These are phyloP conservation scores for Myioborus melanocephalus DNA, from an alignment of 2,797 vertebrate species.

Conservation along the genomic window DNA sequence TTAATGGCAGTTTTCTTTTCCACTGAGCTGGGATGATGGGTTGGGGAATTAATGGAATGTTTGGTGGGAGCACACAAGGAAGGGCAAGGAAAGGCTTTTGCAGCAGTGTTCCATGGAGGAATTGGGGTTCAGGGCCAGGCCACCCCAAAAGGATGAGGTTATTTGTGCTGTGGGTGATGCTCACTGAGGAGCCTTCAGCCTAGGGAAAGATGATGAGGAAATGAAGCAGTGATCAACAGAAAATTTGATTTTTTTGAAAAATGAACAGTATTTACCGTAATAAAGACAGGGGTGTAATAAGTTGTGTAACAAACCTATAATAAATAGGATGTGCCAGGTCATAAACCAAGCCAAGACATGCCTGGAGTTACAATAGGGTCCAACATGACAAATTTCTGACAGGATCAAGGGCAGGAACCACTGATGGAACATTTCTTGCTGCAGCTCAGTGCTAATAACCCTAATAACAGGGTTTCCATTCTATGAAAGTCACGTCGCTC, in stretches of 20 bases:
- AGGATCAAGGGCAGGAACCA: background rate
- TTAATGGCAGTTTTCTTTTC: background rate
- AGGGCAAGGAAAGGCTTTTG: background rate
- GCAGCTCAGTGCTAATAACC: background rate
- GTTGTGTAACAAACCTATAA: background rate
- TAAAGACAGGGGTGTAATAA: background rate
- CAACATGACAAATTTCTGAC: background rate
- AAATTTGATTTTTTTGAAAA: background rate
- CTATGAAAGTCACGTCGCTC: background rate
- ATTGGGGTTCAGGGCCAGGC: fast-evolving
- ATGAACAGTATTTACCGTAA: background rate
- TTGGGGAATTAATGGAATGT: background rate
- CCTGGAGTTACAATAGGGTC: background rate
- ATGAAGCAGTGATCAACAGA: background rate
- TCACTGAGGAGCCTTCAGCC: background rate
- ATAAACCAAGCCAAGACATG: background rate
- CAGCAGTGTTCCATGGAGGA: background rate
- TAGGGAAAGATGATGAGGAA: background rate
- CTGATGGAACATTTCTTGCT: background rate
- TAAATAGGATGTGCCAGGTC: background rate
- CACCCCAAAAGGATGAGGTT: fast-evolving
- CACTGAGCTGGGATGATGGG: background rate
- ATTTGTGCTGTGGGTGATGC: too few relatives aligned
- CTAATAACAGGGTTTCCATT: slow-evolving; percentile 19
- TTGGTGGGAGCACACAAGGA: background rate